A percentile compares a stretch with the other conserved stretches of the same genome.
These are phyloP conservation scores for Cerceris rybyensis DNA, from an alignment of 2,888 invertebrate genomes.

Conservation along the genomic window DNA sequence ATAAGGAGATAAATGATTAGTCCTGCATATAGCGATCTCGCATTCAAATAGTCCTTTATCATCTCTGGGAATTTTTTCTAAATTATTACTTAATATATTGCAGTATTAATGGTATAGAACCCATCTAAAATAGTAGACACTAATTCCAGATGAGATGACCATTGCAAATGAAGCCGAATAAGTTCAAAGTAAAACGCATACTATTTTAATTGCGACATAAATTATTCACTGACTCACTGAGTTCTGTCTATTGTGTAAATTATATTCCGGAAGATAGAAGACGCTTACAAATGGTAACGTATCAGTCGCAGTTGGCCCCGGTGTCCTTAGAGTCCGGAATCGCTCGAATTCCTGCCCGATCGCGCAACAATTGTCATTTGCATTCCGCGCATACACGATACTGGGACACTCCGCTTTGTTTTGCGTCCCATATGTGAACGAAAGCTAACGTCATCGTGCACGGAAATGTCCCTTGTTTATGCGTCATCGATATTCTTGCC, in stretches of 20 bases:
- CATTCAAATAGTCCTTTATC: too few relatives aligned
- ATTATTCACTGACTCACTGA: too few relatives aligned
- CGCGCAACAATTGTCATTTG: slow-evolving; percentile 68
- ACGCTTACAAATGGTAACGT: background rate
- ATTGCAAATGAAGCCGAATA: too few relatives aligned
- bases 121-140: too few relatives aligned
- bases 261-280: background rate
- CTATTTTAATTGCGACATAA: too few relatives aligned
- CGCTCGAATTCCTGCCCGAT: slow-evolving; percentile 56
- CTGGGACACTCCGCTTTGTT: slow-evolving; percentile 26
- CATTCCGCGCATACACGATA: slow-evolving; percentile 52
- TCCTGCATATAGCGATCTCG: too few relatives aligned
- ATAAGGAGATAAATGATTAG: too few relatives aligned
- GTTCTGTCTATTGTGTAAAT: background rate
- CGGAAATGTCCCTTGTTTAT: slow-evolving; percentile 10
- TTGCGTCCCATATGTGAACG: slow-evolving; percentile 12
- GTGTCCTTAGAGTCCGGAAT: slow-evolving; percentile 9
- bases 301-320: background rate
- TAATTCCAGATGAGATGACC: too few relatives aligned
- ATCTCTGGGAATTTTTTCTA: too few relatives aligned
- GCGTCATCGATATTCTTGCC: slow-evolving; percentile 42
- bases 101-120: too few relatives aligned
- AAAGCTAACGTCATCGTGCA: slow-evolving; percentile 27
- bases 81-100: too few relatives aligned
- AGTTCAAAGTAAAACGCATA: too few relatives aligned